Base-by-base conservation (phyloP, 2,888 invertebrate genomes). In the Mythimna albipuncta region DNA sequence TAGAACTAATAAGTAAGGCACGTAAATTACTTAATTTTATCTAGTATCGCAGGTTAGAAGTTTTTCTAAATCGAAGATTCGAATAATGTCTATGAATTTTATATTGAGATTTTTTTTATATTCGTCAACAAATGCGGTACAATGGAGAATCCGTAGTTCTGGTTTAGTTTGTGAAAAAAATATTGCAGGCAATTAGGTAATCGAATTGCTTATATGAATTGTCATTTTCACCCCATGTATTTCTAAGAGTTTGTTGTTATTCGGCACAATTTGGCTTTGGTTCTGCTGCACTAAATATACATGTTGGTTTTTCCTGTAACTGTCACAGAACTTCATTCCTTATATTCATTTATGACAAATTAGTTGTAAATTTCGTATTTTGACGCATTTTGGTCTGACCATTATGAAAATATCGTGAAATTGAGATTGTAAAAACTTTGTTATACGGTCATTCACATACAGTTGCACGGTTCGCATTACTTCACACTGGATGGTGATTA, bases 21-120 rank as follows among this genome's bases (percentile, higher is more conserved):
- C 90, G 75, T 85, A 72, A 87, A 87, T 85, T 91, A 92, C 91
- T 92, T 92, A 91, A 91, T 87, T 87, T 86, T 78, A 83, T 82
- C 72, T 85, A 73, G 69, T 77, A 77, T 79, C 74, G 82, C 83
- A 84, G 75, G 69, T 81, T 85, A 80, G 73, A 71, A 61, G 50
- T 68, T 78, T 81, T 81, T 83, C 75, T 84, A 83, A 85, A 85
- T 81, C 72, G 58, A 72, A 41, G 61, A 77, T 79, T 69, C 68
- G 72, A 80, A 72, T 83, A 82, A 44, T 57, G 64, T 77, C 63
- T 44, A 68, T 76, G 69, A 71, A 77, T 75, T 81, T 86, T 66
- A 69, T 75, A 75, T 67, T 54, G 61, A 69, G 47, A 41, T 72
- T 77, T 73, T 73, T 71, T 75, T 69, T 72, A 26, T 59, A 72